Base-by-base conservation (phyloP, 1,140 invertebrate genomes). In the Thaumatotibia leucotreta region DNA sequence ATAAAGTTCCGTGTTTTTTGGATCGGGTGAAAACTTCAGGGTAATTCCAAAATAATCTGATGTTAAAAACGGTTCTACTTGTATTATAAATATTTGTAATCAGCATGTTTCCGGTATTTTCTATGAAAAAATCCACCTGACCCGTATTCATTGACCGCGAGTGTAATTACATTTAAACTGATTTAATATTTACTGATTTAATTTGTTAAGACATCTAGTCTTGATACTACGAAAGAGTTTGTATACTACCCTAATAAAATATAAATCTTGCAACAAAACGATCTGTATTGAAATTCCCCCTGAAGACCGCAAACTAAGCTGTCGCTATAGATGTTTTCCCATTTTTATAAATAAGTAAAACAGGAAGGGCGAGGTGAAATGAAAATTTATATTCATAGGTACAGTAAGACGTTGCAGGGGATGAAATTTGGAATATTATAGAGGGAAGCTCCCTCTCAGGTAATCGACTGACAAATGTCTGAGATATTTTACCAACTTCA, bases 401-500 rank as follows among this genome's bases (percentile, higher is more conserved):
- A 75, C 68, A 79, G 73, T 79, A 73, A 82, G 73, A 82, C 76
- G 74, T 73, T 74, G 76, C 72, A 69, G 72, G 76, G 79, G 78
- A 72, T 77, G 78, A 81, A 83, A 77, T 83, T 84, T 75, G 70
- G 75, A 76, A 84, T 85, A 84, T 85, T 84, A 87, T 82, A 66
- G 73, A 73, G 77, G 77, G 82, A 72, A 74, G 74, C 82, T 69
- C 77, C 83, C 83, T 77, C 86, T 77, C 81, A 89, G 83, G 87
- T 89, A 89, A 89, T 89, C 84, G 84, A 81, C 84, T 87, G 87
- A 89, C 83, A 88, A 89, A 89, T 89, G 85, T 87, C 83, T 87
- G 63, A 82, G 83, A 89, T 89, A 86, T 88, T 89, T 88, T 83
- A 84, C 82, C 79, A 79, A 88, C 85, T 89, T 87, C 84, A 89